These are phyloP conservation scores for Cettia cetti DNA, from an alignment of 2,113 vertebrate species.

Conservation along the genomic window DNA sequence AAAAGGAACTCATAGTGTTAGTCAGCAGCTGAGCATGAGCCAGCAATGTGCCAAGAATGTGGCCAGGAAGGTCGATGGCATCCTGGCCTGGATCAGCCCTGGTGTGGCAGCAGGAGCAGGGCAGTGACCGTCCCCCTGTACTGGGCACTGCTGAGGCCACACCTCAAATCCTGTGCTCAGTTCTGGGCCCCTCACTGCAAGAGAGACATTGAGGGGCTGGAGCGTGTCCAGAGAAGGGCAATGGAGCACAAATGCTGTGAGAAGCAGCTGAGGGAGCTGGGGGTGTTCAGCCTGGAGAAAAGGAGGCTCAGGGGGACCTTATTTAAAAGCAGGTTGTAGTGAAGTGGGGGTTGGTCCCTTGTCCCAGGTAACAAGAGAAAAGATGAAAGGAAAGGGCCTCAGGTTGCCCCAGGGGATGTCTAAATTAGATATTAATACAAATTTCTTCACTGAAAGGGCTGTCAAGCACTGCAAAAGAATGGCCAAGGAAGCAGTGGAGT, in stretches of 20 bases:
- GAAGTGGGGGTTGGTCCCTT: fast-evolving
- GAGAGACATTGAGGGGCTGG: neutral
- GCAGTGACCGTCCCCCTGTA: neutral
- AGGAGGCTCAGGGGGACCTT: neutral
- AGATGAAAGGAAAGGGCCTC: neutral
- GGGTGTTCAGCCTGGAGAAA: neutral
- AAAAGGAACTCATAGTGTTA: neutral
- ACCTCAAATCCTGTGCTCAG: neutral
- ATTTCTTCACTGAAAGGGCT: neutral
- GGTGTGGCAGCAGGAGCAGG: neutral
- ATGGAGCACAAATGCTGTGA: neutral
- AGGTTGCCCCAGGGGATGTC: neutral
- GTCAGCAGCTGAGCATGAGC: fast-evolving
- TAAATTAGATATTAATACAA: neutral
- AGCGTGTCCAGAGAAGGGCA: neutral
- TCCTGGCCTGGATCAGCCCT: neutral
- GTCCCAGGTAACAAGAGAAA: neutral
- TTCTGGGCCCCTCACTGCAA: neutral
- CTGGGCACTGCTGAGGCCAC: neutral
- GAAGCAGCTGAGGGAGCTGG: neutral
- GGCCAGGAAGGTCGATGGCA: neutral
- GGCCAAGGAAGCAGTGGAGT: neutral
- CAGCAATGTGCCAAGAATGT: neutral
- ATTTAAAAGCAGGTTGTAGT: neutral
- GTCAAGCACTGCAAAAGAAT: neutral